Evolutionary conservation across 2,888 invertebrate species (phyloP), one percentile per base, ranked within the genome.

Genomic region (Orthosia gracilis): DNA sequence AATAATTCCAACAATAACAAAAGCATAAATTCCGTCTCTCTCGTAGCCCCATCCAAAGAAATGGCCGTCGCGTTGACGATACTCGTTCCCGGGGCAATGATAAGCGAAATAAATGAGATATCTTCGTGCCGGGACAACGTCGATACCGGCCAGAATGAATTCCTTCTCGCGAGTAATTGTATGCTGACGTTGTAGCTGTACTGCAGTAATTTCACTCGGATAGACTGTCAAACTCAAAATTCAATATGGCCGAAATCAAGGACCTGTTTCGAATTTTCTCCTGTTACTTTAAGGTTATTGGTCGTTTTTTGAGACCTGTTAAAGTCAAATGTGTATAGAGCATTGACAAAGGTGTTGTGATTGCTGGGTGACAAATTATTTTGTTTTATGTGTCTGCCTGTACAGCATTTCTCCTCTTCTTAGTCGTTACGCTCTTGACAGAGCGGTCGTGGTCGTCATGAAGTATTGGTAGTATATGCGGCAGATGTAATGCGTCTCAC

Each of bases 51-150:
- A 73, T 71, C 78, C 74, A 89, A 91, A 92, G 92, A 91, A 92
- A 91, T 91, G 90, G 88, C 83, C 86, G 90, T 89, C 91, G 90
- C 89, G 92, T 92, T 92, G 92, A 91, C 91, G 92, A 91, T 92
- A 89, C 90, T 90, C 90, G 90, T 90, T 90, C 90, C 90, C 87
- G 89, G 89, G 89, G 90, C 91, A 92, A 91, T 93, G 93, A 94
- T 93, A 93, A 93, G 93, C 91, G 90, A 91, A 92, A 92, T 93
- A 92, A 93, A 93, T 93, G 93, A 92, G 93, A 93, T 92, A 93
- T 92, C 92, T 92, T 88, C 89, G 87, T 80, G 87, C 82, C 79
- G 87, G 87, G 88, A 89, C 88, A 87, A 76, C 89, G 87, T 89
- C 91, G 90, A 92, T 92, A 89, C 88, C 82, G 85, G 69, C 78